phyloP scores from a whole-genome alignment of 2,113 vertebrate genomes.

The Canis aureus region DNA sequence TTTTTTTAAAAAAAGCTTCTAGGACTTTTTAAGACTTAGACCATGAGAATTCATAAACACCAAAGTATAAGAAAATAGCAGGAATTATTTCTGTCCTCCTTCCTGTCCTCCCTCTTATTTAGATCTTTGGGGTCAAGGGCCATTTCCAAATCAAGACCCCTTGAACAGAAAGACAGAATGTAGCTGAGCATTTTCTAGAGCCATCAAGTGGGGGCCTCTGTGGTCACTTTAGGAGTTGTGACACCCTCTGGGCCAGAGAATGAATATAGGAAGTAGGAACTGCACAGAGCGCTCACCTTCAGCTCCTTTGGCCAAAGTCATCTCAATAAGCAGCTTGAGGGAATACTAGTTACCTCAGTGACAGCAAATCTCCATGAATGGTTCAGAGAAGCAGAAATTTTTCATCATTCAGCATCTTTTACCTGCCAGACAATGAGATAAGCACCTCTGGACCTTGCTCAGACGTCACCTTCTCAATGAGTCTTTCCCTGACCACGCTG shows the following conservation, averaged over 20 bases:
- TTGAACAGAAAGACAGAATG: background rate
- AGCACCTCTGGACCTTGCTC: background rate
- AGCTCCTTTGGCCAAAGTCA: background rate
- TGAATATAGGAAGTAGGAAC: background rate
- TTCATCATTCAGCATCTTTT: background rate
- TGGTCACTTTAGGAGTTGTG: background rate
- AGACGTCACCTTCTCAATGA: background rate
- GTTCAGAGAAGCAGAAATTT: background rate
- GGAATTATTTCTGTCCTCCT: constrained; percentile 9
- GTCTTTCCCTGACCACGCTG: background rate
- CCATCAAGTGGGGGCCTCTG: background rate
- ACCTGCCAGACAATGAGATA: background rate
- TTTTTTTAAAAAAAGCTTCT: background rate
- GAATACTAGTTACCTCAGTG: background rate
- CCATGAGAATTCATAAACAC: background rate
- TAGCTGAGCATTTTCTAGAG: background rate
- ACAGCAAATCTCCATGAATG: background rate
- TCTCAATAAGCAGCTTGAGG: background rate
- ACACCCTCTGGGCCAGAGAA: background rate
- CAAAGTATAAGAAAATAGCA: background rate
- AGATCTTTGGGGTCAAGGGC: background rate
- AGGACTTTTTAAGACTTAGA: background rate
- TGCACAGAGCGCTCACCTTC: background rate
- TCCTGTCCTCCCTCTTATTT: background rate
- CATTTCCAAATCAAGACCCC: background rate